Percentiles rank a stretch among this genome's conserved stretches.
phyloP scores from a whole-genome alignment of 2,113 vertebrate species.

The Eudyptes chrysolophus region DNA sequence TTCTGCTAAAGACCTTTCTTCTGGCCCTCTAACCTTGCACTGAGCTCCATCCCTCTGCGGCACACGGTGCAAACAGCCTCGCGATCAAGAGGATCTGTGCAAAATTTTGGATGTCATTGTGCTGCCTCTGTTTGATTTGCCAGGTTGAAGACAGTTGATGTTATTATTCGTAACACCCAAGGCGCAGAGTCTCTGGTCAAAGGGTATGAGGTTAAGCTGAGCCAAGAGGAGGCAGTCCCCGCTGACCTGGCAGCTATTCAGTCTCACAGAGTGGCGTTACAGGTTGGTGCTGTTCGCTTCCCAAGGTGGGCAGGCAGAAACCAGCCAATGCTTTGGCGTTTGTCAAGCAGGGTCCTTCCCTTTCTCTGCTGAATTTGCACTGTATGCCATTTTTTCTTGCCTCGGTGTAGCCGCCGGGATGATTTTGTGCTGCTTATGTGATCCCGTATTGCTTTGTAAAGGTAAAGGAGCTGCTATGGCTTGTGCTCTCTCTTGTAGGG shows the following conservation, averaged over 20 bases:
- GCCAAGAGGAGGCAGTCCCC: conserved; percentile 91
- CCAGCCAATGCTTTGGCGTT: fast-evolving
- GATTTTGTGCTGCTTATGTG: background rate
- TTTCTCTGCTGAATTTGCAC: background rate
- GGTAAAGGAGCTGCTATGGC: background rate
- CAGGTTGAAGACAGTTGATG: conserved; percentile 90
- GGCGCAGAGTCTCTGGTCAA: conserved; percentile 89
- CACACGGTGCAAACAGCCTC: fast-evolving
- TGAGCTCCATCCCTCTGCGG: background rate
- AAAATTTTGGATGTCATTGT: fast-evolving
- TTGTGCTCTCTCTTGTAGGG: background rate
- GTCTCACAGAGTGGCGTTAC: conserved; percentile 75
- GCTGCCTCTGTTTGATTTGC: background rate
- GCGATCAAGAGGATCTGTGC: fast-evolving
- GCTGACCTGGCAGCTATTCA: conserved; percentile 84
- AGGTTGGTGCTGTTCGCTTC: conserved; percentile 64
- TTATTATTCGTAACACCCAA: conserved; percentile 83
- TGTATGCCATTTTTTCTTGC: background rate
- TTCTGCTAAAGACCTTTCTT: background rate
- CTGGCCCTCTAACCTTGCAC: background rate
- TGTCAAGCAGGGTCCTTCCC: background rate
- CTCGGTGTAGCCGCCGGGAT: fast-evolving
- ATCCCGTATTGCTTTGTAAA: background rate
- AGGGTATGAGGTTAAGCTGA: conserved; percentile 89
- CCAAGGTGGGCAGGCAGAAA: background rate